Percentiles rank a stretch among this genome's conserved stretches.
Conservation (phyloP, 2,888 invertebrate species). For the Mythimna ferrago region DNA sequence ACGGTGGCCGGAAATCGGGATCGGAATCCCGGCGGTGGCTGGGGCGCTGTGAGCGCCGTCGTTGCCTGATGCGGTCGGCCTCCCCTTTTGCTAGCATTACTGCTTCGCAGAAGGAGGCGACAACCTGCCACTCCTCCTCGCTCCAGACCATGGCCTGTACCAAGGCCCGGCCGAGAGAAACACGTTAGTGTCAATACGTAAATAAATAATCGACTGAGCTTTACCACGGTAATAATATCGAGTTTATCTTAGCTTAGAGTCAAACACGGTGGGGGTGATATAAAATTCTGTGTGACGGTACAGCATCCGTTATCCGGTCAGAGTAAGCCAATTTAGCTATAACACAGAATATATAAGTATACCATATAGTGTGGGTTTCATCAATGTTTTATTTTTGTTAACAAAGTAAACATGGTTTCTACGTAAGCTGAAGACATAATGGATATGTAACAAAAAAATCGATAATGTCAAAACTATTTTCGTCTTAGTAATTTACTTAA, state of each 20-base stretch:
- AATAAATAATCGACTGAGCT: slow-evolving; percentile 42
- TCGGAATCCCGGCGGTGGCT: no score
- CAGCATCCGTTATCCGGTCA: slow-evolving; percentile 38
- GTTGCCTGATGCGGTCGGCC: no score
- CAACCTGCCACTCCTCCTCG: no score
- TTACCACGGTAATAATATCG: background rate
- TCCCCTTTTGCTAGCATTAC: no score
- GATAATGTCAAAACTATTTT: background rate
- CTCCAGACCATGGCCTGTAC: no score
- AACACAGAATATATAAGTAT: background rate
- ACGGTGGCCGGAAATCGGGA: no score
- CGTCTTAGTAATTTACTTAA: background rate
- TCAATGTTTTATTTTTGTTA: slow-evolving; percentile 20
- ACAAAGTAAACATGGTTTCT: slow-evolving; percentile 13
- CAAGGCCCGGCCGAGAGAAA: no score
- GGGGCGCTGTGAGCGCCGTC: no score
- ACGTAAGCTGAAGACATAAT: background rate
- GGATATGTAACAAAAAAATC: background rate
- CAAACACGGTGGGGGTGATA: slow-evolving; percentile 40
- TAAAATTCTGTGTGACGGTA: slow-evolving; percentile 52
- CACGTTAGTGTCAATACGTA: slow-evolving; percentile 34
- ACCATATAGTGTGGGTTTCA: background rate
- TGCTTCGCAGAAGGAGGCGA: no score
- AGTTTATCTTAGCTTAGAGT: slow-evolving; percentile 11
- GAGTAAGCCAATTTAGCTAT: slow-evolving; percentile 35